These are phyloP conservation scores for Actenoides lindsayi DNA, from an alignment of 2,113 vertebrate species.

Conservation along the genomic window DNA sequence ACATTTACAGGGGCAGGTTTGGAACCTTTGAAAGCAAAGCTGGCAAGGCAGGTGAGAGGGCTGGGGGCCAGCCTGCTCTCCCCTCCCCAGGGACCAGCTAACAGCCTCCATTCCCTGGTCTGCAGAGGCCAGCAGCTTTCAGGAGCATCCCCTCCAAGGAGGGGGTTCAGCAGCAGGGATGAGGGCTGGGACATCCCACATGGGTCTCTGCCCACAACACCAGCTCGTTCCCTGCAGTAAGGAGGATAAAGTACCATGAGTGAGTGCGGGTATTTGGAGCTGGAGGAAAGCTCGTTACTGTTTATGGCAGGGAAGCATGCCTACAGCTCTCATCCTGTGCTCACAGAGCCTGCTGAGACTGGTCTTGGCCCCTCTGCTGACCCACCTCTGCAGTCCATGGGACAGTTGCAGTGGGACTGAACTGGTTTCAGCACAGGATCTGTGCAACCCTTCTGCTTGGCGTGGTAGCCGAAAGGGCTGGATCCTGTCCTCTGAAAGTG, in stretches of 20 bases:
- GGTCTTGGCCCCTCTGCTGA: not conserved
- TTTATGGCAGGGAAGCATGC: not conserved
- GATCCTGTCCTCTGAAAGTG: not conserved
- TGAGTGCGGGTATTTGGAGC: not conserved
- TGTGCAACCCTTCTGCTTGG: not conserved
- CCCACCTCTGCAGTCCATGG: accelerated
- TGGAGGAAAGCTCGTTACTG: not conserved
- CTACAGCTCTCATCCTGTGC: accelerated
- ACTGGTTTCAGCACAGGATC: not conserved
- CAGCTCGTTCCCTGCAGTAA: not conserved
- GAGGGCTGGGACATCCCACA: not conserved
- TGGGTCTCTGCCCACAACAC: not conserved
- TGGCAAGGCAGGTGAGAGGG: not conserved
- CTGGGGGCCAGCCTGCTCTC: not conserved
- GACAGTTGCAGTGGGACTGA: accelerated
- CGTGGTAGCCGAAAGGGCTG: not conserved
- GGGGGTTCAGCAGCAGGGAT: not conserved
- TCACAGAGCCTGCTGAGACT: not conserved
- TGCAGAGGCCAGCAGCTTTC: not conserved
- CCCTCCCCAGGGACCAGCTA: not conserved
- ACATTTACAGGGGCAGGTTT: not conserved
- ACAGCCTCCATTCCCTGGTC: not conserved
- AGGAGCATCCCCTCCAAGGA: not conserved
- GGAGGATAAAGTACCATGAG: not conserved
- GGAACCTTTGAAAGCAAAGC: not conserved